Percentiles rank a stretch among this genome's conserved stretches.
These are phyloP conservation scores for Chrysogorgia sp. DNA, from an alignment of 92 coral and sea anemone species.

Conservation along the genomic window DNA sequence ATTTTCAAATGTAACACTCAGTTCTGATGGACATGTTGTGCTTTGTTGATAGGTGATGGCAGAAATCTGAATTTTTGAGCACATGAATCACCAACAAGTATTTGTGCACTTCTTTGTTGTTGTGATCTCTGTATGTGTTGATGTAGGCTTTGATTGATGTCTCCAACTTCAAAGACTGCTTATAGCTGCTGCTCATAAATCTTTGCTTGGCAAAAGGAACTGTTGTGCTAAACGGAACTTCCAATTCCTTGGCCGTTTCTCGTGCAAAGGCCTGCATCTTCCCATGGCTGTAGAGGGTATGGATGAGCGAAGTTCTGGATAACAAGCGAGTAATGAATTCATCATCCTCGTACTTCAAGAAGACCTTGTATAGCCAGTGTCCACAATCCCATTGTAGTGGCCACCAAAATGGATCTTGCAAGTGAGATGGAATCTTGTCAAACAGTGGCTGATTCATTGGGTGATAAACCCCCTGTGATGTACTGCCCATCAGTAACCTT, in stretches of 20 bases:
- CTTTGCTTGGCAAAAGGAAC: slow-evolving; percentile 17
- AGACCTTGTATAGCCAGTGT: slow-evolving; percentile 36
- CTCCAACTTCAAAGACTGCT: slow-evolving; percentile 23
- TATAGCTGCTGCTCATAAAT: slow-evolving; percentile 33
- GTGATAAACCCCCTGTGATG: background rate
- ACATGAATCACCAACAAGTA: too few species aligned
- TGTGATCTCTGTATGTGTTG: slow-evolving; percentile 18
- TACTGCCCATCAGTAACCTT: slow-evolving; percentile 30
- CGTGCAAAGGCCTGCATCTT: slow-evolving; percentile 17
- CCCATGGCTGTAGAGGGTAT: background rate
- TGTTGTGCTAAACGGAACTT: slow-evolving; percentile 11
- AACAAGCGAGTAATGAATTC: background rate
- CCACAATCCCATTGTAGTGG: slow-evolving; percentile 25
- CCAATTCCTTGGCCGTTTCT: slow-evolving; percentile 25
- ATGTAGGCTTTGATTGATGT: slow-evolving; percentile 16
- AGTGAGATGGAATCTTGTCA: background rate
- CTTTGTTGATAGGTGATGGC: too few species aligned
- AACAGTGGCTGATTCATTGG: slow-evolving; percentile 29
- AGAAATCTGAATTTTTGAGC: too few species aligned
- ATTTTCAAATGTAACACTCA: too few species aligned
- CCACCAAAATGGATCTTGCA: slow-evolving; percentile 20
- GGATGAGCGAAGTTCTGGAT: slow-evolving; percentile 16
- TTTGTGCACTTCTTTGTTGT: slow-evolving; percentile 10
- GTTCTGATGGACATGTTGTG: too few species aligned
- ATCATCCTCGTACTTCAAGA: background rate